Evolutionary conservation across 2,888 invertebrate species (phyloP).

Genomic region (Neocrepidodera transversa): DNA sequence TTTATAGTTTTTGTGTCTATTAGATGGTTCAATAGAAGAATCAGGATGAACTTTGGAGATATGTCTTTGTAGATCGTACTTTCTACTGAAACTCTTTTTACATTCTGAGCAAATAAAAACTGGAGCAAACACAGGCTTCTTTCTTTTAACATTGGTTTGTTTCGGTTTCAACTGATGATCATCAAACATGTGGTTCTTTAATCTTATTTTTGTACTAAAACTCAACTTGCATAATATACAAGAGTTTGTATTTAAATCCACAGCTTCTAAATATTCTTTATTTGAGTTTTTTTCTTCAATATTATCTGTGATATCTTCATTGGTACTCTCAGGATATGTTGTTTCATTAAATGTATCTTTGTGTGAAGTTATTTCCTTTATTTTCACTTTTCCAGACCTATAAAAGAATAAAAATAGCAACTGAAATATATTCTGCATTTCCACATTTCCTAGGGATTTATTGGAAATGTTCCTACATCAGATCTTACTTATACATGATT

Average conservation of each 20-base stretch:
- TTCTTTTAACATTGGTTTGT: constrained; percentile 43
- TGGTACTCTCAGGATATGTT: not conserved
- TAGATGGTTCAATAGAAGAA: constrained; percentile 26
- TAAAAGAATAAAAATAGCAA: too few species aligned
- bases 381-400: not conserved
- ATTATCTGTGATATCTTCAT: not conserved
- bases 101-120: constrained; percentile 53
- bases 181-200: constrained; percentile 44
- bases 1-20: constrained; percentile 42
- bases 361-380: not conserved
- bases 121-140: constrained; percentile 49
- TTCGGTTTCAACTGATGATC: constrained; percentile 42
- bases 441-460: too few species aligned
- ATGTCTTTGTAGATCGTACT: constrained; percentile 56
- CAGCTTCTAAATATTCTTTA: constrained; percentile 43
- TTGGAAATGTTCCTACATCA: too few species aligned
- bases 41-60: constrained; percentile 47
- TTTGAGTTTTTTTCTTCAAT: not conserved
- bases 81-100: constrained; percentile 54
- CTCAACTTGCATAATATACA: constrained; percentile 43
- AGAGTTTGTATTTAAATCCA: constrained; percentile 45
- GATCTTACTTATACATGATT: too few species aligned
- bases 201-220: constrained; percentile 41
- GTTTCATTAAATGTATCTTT: not conserved
- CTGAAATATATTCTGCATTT: too few species aligned